A percentile compares a stretch with the other conserved stretches of the same genome.
These are phyloP conservation scores for Syrista parreyssii DNA, from an alignment of 2,888 invertebrate genomes.

Conservation along the genomic window DNA sequence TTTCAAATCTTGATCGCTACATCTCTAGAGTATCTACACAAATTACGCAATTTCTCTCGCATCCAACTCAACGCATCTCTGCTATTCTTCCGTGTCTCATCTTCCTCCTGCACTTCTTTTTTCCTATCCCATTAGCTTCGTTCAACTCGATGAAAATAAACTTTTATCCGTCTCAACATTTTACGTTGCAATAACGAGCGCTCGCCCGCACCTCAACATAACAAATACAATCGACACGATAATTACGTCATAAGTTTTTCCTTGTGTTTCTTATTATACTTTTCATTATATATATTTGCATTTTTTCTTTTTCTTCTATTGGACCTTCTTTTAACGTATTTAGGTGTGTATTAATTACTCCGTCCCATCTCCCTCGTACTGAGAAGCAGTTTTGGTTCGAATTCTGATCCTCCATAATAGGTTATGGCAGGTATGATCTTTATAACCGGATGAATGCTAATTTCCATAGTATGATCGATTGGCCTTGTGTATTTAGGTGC, in stretches of 20 bases:
- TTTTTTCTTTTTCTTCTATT: conserved; percentile 13
- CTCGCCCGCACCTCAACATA: not conserved
- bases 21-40: conserved; percentile 48
- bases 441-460: not conserved
- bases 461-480: not conserved
- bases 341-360: not conserved
- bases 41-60: conserved; percentile 14
- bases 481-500: not conserved
- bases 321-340: conserved; percentile 1
- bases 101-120: not conserved
- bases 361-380: not conserved
- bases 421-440: not conserved
- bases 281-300: conserved; percentile 17
- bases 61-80: not conserved
- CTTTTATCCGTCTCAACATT: conserved; percentile 3
- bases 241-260: not conserved
- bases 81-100: not conserved
- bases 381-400: not conserved
- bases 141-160: conserved; percentile 6
- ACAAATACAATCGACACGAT: not conserved
- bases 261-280: not conserved
- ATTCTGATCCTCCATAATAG: not conserved
- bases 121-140: not conserved
- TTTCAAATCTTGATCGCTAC: conserved; percentile 43
- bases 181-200: not conserved